Base-by-base conservation (phyloP, 2,797 vertebrate genomes). In the Pseudopleuronectes americanus region DNA sequence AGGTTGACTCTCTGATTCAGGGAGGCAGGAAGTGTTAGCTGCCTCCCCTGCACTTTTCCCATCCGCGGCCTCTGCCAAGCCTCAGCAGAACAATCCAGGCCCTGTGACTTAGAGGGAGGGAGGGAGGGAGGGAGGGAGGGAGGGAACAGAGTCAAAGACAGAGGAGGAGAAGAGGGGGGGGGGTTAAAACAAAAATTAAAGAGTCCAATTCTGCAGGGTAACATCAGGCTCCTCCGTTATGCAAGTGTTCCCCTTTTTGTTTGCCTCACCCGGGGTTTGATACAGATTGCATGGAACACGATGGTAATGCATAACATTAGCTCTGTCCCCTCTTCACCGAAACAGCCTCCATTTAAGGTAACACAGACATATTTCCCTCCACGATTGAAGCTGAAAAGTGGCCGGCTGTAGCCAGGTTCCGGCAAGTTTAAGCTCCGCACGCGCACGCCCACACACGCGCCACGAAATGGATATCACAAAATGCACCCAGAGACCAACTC, bases 11-110 rank as follows among this genome's bases (percentile, higher is more conserved):
- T 89, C 80, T 71, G 85, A 89, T 88, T 90, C 81, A 77, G 84
- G 86, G 77, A 84, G 87, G 87, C 90, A 92, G 92, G 92, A 91
- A 92, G 89, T 88, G 87, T 90, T 88, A 79, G 89, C 87, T 87
- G 89, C 90, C 88, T 91, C 87, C 88, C 90, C 89, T 91, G 83
- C 88, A 91, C 88, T 90, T 90, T 92, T 92, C 90, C 89, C 89
- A 91, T 90, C 87, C 83, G 70, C 19, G 85, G 82, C 87, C 89
- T 88, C 80, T 90, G 92, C 91, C 92, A 92, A 91, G 84, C 88
- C 76, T 84, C 81, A 64, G 77, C 81, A 85, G 87, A 92, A 92
- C 92, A 92, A 94, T 92, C 83, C 82, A 73, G 82, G 45, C 87
- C 87, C 84, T 91, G 90, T 92, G 88, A 91, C 88, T 79, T 81